phyloP scores from a whole-genome alignment of 1,140 invertebrate species.

The Zaprionus nigranus region DNA sequence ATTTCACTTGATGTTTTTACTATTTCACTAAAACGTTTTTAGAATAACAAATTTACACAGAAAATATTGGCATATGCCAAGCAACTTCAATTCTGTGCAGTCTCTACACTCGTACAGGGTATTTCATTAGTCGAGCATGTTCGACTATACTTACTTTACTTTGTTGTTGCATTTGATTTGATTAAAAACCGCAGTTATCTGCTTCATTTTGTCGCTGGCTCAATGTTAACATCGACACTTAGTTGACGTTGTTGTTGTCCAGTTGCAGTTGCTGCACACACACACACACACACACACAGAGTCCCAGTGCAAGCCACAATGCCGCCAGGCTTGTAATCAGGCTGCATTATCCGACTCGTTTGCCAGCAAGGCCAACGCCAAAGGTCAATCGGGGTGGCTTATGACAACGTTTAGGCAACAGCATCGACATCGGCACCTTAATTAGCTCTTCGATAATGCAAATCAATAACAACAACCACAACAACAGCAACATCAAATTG shows the following conservation, averaged over 20 bases:
- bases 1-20: too few relatives aligned
- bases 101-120: background rate
- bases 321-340: conserved; percentile 41
- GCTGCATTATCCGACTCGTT: conserved; percentile 47
- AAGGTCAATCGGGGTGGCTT: conserved; percentile 34
- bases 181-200: conserved; percentile 81
- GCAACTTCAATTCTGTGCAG: background rate
- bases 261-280: conserved; percentile 27
- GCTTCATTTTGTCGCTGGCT: conserved; percentile 70
- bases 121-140: background rate
- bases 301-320: conserved; percentile 34
- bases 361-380: conserved; percentile 56
- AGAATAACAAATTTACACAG: too few relatives aligned
- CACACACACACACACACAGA: background rate
- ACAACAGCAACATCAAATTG: conserved; percentile 37
- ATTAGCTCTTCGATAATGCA: conserved; percentile 64
- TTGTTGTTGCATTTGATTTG: conserved; percentile 72
- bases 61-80: background rate
- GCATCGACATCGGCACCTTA: conserved; percentile 45
- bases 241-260: conserved; percentile 40
- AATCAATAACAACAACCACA: conserved; percentile 41
- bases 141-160: background rate
- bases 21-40: too few relatives aligned
- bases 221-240: conserved; percentile 72
- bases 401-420: conserved; percentile 22